A percentile compares a stretch with the other conserved stretches of the same genome.
Evolutionary conservation across 2,113 vertebrate species (phyloP).

Genomic region (Peromyscus polionotus): DNA sequence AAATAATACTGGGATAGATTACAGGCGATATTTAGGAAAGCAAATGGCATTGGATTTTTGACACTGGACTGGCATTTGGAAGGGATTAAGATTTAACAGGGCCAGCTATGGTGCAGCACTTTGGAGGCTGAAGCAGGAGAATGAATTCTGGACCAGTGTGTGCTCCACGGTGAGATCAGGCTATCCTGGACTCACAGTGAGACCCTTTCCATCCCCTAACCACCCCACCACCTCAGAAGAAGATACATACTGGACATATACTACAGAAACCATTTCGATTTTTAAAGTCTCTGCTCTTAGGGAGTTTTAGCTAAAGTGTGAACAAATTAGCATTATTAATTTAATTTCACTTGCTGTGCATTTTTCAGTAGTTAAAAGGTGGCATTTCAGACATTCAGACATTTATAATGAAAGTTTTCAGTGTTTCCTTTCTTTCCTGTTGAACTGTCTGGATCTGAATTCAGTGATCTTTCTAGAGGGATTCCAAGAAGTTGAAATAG

Average conservation of each 20-base stretch:
- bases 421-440: background rate
- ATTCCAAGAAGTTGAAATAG: conserved; percentile 11
- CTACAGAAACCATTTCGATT: background rate
- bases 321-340: background rate
- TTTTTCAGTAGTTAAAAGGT: conserved; percentile 7
- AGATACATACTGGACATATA: background rate
- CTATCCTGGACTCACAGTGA: background rate
- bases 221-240: background rate
- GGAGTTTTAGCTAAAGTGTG: background rate
- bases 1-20: conserved; percentile 29
- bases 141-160: background rate
- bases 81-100: background rate
- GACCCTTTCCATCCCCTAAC: no score
- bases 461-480: background rate
- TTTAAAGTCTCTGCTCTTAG: background rate
- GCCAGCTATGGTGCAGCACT: accelerated
- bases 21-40: background rate
- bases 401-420: conserved; percentile 28
- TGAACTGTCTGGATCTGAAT: background rate
- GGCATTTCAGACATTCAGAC: background rate
- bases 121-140: no score
- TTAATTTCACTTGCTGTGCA: conserved; percentile 15
- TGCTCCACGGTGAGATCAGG: background rate
- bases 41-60: background rate
- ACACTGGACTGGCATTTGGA: background rate